These are phyloP conservation scores for Mesoligia furuncula DNA, from an alignment of 2,888 invertebrate genomes.

Conservation along the genomic window DNA sequence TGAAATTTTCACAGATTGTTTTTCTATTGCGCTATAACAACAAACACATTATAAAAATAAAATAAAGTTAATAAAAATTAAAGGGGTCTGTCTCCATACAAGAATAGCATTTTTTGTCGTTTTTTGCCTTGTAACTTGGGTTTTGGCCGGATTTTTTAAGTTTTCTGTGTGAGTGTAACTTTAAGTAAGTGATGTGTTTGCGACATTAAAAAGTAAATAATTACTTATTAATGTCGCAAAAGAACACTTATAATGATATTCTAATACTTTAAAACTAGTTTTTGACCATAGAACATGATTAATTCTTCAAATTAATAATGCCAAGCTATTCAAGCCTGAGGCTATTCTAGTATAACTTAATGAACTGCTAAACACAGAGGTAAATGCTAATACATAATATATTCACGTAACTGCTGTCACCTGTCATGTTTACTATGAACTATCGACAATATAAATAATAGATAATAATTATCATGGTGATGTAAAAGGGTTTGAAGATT, in stretches of 20 bases:
- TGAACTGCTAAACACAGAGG: constrained; percentile 32
- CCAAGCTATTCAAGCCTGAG: constrained; percentile 14
- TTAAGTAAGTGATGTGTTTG: too few relatives aligned
- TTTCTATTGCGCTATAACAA: too few relatives aligned
- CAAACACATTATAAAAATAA: too few relatives aligned
- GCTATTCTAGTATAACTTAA: constrained; percentile 14
- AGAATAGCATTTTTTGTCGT: too few relatives aligned
- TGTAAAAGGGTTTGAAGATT: background rate
- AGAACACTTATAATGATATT: background rate
- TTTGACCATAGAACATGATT: background rate
- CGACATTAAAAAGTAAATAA: too few relatives aligned
- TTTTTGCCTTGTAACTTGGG: too few relatives aligned
- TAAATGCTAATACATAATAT: constrained; percentile 6
- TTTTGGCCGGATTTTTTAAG: too few relatives aligned
- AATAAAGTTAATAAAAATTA: too few relatives aligned
- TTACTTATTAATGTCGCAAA: background rate
- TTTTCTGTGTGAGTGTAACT: too few relatives aligned
- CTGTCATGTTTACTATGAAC: constrained; percentile 31
- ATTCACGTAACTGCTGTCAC: constrained; percentile 15
- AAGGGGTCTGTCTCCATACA: too few relatives aligned
- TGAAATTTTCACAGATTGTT: too few relatives aligned
- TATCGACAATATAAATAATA: constrained; percentile 4
- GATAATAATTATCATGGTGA: background rate
- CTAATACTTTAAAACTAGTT: background rate
- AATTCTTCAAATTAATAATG: constrained; percentile 7